Evolutionary conservation across 2,888 invertebrate species (phyloP), one percentile per base, ranked within the genome.

Genomic region (Carterocephalus palaemon): DNA sequence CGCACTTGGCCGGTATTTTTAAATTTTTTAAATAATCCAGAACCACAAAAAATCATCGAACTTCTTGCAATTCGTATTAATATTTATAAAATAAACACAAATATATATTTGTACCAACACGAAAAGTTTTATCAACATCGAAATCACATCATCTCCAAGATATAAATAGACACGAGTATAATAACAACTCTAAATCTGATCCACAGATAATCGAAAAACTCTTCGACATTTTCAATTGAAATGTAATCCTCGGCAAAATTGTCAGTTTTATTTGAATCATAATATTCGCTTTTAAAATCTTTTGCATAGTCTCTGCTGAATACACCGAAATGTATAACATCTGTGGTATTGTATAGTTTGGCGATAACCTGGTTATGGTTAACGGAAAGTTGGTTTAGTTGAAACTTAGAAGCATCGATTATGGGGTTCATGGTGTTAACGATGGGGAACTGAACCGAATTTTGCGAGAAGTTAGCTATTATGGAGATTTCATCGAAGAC

Each of bases 71-170:
- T 29, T n/a, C 2, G n/a, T 15, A 29, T 13, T 3, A 12, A 26
- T 12, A n/a, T n/a, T n/a, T n/a, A n/a, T n/a, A n/a, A n/a, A n/a
- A n/a, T n/a, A n/a, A n/a, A n/a, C n/a, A n/a, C n/a, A n/a, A n/a
- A n/a, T n/a, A n/a, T n/a, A n/a, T n/a, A n/a, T n/a, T n/a, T n/a
- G n/a, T n/a, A n/a, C n/a, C n/a, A n/a, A n/a, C n/a, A n/a, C n/a
- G n/a, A n/a, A n/a, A n/a, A n/a, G n/a, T n/a, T n/a, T n/a, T n/a
- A n/a, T n/a, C n/a, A n/a, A n/a, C n/a, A n/a, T 9, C n/a, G 2
- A 13, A 20, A 10, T 68, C 68, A 86, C 75, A 86, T 62, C 84
- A 85, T 85, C 62, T 86, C 85, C 53, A 86, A 66, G 52, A 86
- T 60, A 48, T 86, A 86, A 39, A 86, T 77, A 4, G 84, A 84